Conservation (phyloP, 2,797 vertebrate species). For the Fringilla coelebs region DNA sequence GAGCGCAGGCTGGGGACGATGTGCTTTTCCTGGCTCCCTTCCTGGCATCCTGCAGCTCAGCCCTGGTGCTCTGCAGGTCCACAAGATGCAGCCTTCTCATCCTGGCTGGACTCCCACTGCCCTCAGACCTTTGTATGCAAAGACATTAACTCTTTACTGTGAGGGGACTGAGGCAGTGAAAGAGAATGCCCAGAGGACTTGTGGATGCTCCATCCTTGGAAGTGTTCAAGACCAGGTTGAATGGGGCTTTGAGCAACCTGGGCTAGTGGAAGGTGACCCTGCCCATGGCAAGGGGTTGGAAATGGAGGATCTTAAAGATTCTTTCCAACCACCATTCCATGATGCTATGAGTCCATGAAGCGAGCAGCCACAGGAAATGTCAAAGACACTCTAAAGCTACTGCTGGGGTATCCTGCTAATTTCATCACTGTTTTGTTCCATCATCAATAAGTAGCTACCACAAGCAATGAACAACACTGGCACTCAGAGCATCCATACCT, state of each 20-base stretch:
- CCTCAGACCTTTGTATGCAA: not conserved
- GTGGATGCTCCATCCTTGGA: not conserved
- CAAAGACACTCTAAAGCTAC: not conserved
- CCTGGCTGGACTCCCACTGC: fast-evolving
- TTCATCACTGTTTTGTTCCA: not conserved
- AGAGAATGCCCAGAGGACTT: not conserved
- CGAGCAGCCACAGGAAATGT: not conserved
- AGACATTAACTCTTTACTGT: not conserved
- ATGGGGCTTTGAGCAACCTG: not conserved
- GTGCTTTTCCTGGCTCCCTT: not conserved
- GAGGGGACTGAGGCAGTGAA: not conserved
- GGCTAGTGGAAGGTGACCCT: not conserved
- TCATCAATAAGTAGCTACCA: fast-evolving
- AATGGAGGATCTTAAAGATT: not conserved
- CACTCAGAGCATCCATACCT: not conserved
- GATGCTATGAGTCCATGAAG: not conserved
- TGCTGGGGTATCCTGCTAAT: not conserved
- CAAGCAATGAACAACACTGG: not conserved
- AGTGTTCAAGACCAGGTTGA: not conserved
- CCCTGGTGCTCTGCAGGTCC: not conserved
- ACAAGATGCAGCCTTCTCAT: fast-evolving
- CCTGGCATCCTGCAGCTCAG: not conserved
- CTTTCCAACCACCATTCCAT: not conserved
- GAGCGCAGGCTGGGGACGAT: not conserved
- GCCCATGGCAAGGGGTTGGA: not conserved